Base-by-base conservation (phyloP, 2,797 vertebrate genomes). In the Paguma larvata region DNA sequence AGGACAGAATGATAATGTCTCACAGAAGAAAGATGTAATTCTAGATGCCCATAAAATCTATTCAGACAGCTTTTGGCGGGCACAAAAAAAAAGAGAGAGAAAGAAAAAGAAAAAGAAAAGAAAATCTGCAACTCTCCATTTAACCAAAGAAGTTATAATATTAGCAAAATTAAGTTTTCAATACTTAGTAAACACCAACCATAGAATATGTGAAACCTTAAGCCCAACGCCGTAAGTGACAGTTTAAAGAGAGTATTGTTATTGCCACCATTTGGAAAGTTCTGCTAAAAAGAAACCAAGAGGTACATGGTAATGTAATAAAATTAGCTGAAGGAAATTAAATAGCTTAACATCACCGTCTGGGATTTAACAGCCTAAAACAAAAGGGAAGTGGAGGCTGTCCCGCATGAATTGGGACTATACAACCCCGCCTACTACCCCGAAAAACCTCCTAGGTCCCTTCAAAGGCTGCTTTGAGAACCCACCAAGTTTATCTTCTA, bases 1-100 rank as follows among this genome's bases (percentile, higher is more conserved):
- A 97, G 88, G 97, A 97, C 38, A 73, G 96, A 96, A 94, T 96
- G 80, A 93, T 92, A 95, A 97, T 86, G 48, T 92, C 94, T 97
- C 89, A 89, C 46, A 90, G 82, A 95, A 96, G 68, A 62, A 92
- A 97, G 95, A 95, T 91, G 70, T 93, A 95, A 97, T 95, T 96
- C 97, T 46, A 97, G 94, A 92, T 94, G 90, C 65, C 75, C 79
- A 89, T 79, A 89, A 92, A 96, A 96, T 93, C 90, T 94, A 93
- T 77, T 97, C 89, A 95, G 96, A 95, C 91, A 95, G 83, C 59
- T 95, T 53, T 65, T 90, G 53, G 41, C 63, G 87, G 38, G 41
- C 62, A 91, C 32, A 46, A 82, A 51, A 78, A 91, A 80, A 53
- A 14, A 9, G 51, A 48, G 32, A 84, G 38, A 14, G 80, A 38